Evolutionary conservation across 2,888 invertebrate species (phyloP), one percentile per base, ranked within the genome.

Genomic region (Drosophila incognita): DNA sequence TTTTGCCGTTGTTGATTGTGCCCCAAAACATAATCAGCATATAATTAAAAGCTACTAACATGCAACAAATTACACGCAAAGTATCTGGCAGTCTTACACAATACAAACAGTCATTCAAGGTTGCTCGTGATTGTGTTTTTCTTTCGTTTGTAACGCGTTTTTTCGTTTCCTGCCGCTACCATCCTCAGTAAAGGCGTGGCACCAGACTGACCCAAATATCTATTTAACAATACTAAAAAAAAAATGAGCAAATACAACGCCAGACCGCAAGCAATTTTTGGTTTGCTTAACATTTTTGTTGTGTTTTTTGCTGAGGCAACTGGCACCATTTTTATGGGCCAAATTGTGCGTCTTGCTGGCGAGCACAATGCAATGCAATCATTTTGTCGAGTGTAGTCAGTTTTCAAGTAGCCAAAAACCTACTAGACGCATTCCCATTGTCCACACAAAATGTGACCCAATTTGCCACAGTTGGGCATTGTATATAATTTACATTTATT

Each of bases 61-160:
- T 88, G 87, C 88, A 86, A 84, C 84, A 84, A 83, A 87, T 83
- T 84, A 87, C 86, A 86, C 86, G 88, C 86, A 78, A 87, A 83
- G 72, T 81, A 76, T 82, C 75, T 77, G 63, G 65, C 71, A 68
- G 84, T 74, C 74, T 71, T 15, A 24, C 68, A 81, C 74, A 77
- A 74, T 66, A 67, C 66, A 67, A 71, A 66, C 49, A 63, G 51
- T 56, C 65, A 29, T 63, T 69, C 79, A 81, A 76, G 70, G 79
- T 66, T 81, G 58, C 42, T 48, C 46, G 57, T 76, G 69, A 57
- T 73, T 56, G 58, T 60, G 48, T 60, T 71, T 70, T 56, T 64
- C 48, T 64, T 56, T 60, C 57, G 48, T 29, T 54, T 49, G 33
- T 27, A 57, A n/a, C 24, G 49, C 46, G 31, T 46, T 53, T 18